phyloP scores from a whole-genome alignment of 2,113 vertebrate genomes.

The Myrmecophaga tridactyla region DNA sequence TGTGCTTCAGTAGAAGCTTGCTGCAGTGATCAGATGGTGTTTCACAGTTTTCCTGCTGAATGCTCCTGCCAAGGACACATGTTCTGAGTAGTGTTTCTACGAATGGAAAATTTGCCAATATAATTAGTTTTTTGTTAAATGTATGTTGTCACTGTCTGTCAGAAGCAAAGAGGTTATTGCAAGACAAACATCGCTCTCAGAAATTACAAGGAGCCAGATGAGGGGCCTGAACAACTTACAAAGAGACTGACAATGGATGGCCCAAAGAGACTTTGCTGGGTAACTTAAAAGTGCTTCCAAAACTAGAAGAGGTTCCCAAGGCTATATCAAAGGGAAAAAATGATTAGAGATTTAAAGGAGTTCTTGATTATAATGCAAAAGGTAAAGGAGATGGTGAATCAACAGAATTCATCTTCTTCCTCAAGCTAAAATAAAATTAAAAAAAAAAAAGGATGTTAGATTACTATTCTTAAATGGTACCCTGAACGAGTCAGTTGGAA shows the following conservation, averaged over 20 bases:
- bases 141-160: too few species aligned
- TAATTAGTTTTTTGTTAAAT: too few species aligned
- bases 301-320: not conserved
- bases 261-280: not conserved
- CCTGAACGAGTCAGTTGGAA: slow-evolving; percentile 11
- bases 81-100: too few species aligned
- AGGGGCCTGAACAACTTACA: not conserved
- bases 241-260: not conserved
- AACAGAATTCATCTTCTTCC: slow-evolving; percentile 14
- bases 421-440: not conserved
- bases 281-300: not conserved
- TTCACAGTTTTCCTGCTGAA: not conserved
- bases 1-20: not conserved
- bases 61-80: too few species aligned
- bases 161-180: not conserved
- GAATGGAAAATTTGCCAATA: too few species aligned
- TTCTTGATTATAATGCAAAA: not conserved
- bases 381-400: not conserved
- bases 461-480: not conserved
- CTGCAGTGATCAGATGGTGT: not conserved
- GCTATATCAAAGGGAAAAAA: not conserved
- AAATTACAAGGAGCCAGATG: not conserved
- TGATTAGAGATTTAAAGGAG: not conserved
- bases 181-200: not conserved
- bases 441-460: not conserved